These are phyloP conservation scores for Operophtera brumata DNA, from an alignment of 2,888 invertebrate genomes.

Conservation along the genomic window DNA sequence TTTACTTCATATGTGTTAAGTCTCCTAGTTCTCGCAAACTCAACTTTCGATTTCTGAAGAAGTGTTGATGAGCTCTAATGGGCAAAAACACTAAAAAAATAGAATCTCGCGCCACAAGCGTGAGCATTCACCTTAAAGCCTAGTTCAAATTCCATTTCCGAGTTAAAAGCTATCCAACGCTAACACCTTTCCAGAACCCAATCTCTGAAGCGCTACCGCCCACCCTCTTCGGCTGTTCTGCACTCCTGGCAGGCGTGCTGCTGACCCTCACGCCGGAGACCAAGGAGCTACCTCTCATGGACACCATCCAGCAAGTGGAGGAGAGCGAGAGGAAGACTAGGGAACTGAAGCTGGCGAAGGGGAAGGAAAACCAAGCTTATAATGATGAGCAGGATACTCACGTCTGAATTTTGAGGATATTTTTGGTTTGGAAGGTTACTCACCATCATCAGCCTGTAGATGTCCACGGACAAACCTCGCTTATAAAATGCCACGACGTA, in stretches of 20 bases:
- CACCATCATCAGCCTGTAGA: no score
- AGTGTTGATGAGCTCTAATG: no score
- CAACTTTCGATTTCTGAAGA: no score
- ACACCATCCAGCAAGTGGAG: constrained; percentile 63
- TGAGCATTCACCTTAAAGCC: no score
- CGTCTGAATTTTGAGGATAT: constrained; percentile 2
- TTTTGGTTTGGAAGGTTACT: not conserved
- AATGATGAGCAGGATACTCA: not conserved
- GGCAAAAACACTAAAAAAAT: no score
- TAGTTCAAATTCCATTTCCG: no score
- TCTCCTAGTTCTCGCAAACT: no score
- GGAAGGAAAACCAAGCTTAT: constrained; percentile 8
- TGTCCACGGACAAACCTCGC: no score
- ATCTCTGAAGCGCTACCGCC: constrained; percentile 62
- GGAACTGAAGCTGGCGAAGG: constrained; percentile 12
- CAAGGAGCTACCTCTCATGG: constrained; percentile 56
- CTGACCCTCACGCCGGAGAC: constrained; percentile 63
- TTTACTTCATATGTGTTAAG: no score
- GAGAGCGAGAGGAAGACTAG: constrained; percentile 30
- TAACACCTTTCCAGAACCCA: constrained; percentile 54
- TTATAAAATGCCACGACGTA: no score
- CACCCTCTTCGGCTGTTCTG: constrained; percentile 62
- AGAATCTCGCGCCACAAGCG: no score
- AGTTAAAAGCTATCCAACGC: no score
- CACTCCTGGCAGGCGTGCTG: constrained; percentile 53